Base-by-base conservation (phyloP, 2,888 invertebrate genomes). In the Caenorhabditis auriculariae region DNA sequence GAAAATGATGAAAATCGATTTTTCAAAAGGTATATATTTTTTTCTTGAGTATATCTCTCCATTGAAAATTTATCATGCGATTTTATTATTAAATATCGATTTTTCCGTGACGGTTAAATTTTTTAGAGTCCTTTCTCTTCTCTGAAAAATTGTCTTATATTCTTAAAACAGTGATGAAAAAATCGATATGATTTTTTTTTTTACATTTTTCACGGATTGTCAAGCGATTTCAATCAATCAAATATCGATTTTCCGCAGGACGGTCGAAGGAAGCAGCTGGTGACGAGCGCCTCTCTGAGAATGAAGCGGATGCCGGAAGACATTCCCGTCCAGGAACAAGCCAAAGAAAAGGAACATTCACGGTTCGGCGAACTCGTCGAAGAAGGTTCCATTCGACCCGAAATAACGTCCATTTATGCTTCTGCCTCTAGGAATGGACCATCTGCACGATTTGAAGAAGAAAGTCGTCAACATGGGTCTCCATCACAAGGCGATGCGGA, bases 231-330 rank as follows among this genome's bases (percentile, higher is more conserved):
- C 17, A 17, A 9, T 15, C 17, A 15, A 12, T 44, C 12, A 41
- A 45, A n/a, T n/a, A n/a, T n/a, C n/a, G n/a, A n/a, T n/a, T n/a
- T n/a, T n/a, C n/a, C n/a, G n/a, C 42, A 57, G 60, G 52, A 60
- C 17, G 43, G 51, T 39, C 29, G 44, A 17, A 26, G 60, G 29
- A 67, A 72, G 21, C 67, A 72, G 7, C 92, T 94, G 89, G 93
- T 96, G 70, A 96, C 95, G 29, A 96, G 95, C 84, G 95, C 96
- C 68, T 95, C 95, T 72, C 94, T 96, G 85, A 88, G 93, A 70
- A 92, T 94, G 69, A 93, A 92, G 85, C 94, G 94, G 83, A 87
- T 96, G 79, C 95, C 95, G 85, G 84, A 85, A 54, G 77, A 77
- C 51, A 77, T 77, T 26, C 76, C 77, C 6, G 59, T 76, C 15